Base-by-base conservation (phyloP, 2,888 invertebrate species). In the Epistrophe grossulariae region DNA sequence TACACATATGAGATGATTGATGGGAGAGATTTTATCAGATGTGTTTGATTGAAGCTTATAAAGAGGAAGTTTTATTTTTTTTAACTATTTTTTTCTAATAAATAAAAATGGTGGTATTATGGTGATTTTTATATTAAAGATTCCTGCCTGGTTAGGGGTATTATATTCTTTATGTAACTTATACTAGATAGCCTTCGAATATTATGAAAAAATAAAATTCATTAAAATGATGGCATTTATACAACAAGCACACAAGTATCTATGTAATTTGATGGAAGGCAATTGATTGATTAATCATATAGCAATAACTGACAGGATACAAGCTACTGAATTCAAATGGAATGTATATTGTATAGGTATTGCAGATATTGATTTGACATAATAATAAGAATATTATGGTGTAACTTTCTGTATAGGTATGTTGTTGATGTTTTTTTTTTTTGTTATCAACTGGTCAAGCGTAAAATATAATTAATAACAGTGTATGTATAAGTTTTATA, bases 11-110 rank as follows among this genome's bases (percentile, higher is more conserved):
- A 17, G 55, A 70, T 70, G 70, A 70, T 70, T 70, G 55, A 70
- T 70, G 70, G 55, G 28, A 55, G 55, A 70, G 70, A 70, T 70
- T 70, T 70, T 55, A 70, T 70, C 70, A 55, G 40, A 52, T 70
- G 15, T 55, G 9, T 68, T 13, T 28, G 40, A 43, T 43, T 10
- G 52, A 28, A 55, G 24, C 70, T 52, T 70, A 55, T 66, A 48
- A 55, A 24, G 19, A 55, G 24, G 31, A 24, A 40, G 52, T 68
- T 70, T 38, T 70, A 19, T 40, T 35, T 52, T 11, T 68, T 55
- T n/a, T n/a, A n/a, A n/a, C n/a, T n/a, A n/a, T n/a, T 38, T 70
- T 1, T 55, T 19, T 40, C 7, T 38, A 24, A 24, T 19, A 19
- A 52, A 35, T 68, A 19, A 17, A 48, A 68, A 10, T 15, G 6